Evolutionary conservation across 2,113 vertebrate species (phyloP).

Genomic region (Sorex fumeus): DNA sequence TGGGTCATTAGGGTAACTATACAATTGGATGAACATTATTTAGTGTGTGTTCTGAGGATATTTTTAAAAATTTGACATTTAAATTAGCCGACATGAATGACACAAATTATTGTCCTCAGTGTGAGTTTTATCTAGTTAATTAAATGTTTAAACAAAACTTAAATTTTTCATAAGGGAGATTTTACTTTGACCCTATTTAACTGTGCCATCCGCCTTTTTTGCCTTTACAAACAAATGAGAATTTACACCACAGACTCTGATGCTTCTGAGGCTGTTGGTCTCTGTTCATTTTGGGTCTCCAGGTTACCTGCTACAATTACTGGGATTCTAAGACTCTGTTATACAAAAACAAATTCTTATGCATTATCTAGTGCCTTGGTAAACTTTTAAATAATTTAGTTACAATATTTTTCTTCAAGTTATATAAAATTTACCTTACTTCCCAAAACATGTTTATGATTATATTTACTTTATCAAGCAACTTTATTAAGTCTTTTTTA

Average conservation of each 20-base stretch:
- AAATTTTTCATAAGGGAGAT: neutral
- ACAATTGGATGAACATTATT: neutral
- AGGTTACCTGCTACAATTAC: neutral
- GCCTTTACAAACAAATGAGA: neutral
- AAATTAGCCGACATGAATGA: neutral
- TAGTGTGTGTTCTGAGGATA: neutral
- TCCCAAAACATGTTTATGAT: neutral
- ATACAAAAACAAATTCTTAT: too few relatives aligned
- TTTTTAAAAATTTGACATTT: neutral
- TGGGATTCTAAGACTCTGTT: too few relatives aligned
- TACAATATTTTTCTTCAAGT: neutral
- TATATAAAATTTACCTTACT: neutral
- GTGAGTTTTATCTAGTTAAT: neutral
- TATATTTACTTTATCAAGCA: neutral
- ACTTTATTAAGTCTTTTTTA: too few relatives aligned
- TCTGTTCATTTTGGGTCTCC: neutral
- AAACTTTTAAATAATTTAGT: too few relatives aligned
- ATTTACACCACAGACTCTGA: neutral
- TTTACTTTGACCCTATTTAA: neutral
- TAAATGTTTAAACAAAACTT: neutral
- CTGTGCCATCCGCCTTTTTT: neutral
- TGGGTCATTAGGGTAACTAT: neutral
- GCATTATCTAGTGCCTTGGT: too few relatives aligned
- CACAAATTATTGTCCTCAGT: neutral
- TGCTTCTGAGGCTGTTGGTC: neutral